phyloP scores from a whole-genome alignment of 2,113 vertebrate species.

The Glareola pratincola region DNA sequence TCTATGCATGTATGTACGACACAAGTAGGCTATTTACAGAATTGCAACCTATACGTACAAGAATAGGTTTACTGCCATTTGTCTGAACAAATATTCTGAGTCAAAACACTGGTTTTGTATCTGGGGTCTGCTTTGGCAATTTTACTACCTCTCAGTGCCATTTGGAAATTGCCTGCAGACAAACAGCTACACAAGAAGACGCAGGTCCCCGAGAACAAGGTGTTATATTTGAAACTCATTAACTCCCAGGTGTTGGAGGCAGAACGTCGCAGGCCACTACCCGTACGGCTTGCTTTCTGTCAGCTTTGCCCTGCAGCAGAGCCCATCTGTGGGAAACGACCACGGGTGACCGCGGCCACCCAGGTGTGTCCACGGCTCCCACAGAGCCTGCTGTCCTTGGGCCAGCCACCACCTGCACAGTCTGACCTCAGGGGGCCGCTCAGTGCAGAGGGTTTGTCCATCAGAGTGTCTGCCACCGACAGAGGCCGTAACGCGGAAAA shows the following conservation, averaged over 20 bases:
- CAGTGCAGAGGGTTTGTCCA: not conserved
- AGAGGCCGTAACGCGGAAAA: not conserved
- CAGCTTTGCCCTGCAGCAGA: not conserved
- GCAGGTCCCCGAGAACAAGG: not conserved
- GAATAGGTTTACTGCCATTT: not conserved
- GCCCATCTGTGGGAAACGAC: not conserved
- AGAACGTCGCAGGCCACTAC: not conserved
- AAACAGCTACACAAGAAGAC: not conserved
- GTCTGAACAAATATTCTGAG: not conserved
- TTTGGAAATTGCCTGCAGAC: not conserved
- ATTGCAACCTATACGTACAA: not conserved
- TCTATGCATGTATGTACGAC: not conserved
- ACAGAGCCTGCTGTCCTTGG: not conserved
- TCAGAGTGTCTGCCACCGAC: not conserved
- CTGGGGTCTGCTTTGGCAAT: not conserved
- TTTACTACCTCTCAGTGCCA: not conserved
- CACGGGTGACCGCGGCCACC: rapidly evolving
- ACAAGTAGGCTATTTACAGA: not conserved
- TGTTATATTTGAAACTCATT: not conserved
- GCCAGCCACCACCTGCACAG: not conserved
- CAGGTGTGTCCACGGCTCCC: not conserved
- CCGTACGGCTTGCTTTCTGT: not conserved
- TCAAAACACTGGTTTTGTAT: not conserved
- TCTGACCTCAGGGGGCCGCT: not conserved
- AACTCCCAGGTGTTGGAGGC: not conserved